Conservation (phyloP, 2,113 vertebrate genomes). For the Manacus vitellinus region DNA sequence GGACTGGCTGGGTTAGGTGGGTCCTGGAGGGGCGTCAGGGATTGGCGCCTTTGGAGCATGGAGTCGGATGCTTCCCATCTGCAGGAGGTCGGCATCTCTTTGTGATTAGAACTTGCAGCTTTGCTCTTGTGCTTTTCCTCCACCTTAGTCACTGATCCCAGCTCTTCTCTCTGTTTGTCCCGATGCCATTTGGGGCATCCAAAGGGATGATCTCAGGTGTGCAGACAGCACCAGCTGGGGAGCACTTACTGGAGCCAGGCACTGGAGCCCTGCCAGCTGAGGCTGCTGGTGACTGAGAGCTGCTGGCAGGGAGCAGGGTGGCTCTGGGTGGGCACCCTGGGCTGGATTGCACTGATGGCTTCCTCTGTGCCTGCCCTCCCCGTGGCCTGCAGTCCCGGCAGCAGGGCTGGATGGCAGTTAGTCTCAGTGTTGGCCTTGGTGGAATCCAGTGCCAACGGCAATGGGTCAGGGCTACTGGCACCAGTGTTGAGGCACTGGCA, state of each 20-base stretch:
- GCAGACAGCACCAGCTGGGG: not conserved
- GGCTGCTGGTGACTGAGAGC: not conserved
- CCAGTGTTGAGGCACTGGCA: not conserved
- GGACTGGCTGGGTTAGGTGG: not conserved
- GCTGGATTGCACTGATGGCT: not conserved
- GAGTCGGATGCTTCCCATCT: not conserved
- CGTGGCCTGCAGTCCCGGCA: rapidly evolving
- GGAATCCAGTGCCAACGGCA: rapidly evolving
- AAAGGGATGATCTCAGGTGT: not conserved
- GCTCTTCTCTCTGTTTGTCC: not conserved
- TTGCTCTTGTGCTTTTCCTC: constrained; percentile 67
- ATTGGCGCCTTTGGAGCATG: not conserved
- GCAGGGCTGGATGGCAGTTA: rapidly evolving
- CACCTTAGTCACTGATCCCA: not conserved
- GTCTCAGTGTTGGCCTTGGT: rapidly evolving
- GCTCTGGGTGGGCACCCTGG: rapidly evolving
- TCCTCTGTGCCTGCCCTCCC: not conserved
- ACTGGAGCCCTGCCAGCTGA: not conserved
- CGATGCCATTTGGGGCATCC: not conserved
- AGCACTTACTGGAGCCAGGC: not conserved
- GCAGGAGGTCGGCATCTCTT: constrained; percentile 27
- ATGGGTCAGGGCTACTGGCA: not conserved
- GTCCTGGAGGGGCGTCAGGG: not conserved
- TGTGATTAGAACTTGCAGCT: not conserved
- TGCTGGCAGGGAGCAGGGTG: not conserved